These are phyloP conservation scores for Tupaia chinensis DNA, from an alignment of 2,113 vertebrate genomes.

Conservation along the genomic window DNA sequence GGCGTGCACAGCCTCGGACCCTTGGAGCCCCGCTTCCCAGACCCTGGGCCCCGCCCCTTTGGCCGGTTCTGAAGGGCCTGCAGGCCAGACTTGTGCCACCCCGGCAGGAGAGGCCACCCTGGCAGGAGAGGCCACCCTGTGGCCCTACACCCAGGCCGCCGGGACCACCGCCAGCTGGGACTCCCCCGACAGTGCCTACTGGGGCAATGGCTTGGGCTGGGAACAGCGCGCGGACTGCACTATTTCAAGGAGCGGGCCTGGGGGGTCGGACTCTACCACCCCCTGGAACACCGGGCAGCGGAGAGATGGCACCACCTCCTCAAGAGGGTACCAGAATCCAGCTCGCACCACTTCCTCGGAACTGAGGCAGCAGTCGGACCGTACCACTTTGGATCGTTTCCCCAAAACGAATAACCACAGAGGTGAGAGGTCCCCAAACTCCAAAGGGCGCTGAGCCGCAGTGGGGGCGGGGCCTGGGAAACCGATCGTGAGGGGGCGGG, in stretches of 20 bases:
- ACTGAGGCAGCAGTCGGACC: background rate
- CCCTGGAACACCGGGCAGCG: slow-evolving; percentile 44
- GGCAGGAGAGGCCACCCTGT: background rate
- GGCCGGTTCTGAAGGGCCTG: background rate
- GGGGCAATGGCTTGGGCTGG: background rate
- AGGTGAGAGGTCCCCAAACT: slow-evolving; percentile 54
- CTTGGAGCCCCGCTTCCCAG: background rate
- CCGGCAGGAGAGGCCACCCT: background rate
- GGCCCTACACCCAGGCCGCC: background rate
- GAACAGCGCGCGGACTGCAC: background rate
- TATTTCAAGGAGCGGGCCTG: slow-evolving; percentile 4
- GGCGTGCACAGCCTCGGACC: background rate
- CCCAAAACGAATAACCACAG: slow-evolving; percentile 58
- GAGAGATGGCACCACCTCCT: background rate
- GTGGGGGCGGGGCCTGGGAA: background rate
- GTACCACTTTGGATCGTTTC: background rate
- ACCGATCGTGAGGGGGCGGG: background rate
- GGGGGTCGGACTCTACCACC: background rate
- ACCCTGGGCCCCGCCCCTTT: background rate
- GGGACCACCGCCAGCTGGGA: slow-evolving; percentile 47
- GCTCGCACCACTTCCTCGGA: background rate
- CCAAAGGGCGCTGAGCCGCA: fast-evolving
- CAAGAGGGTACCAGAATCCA: background rate
- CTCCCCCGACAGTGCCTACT: slow-evolving; percentile 2
- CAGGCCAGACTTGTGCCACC: background rate